Evolutionary conservation across 2,888 invertebrate species (phyloP).

Genomic region (Carterocephalus palaemon): DNA sequence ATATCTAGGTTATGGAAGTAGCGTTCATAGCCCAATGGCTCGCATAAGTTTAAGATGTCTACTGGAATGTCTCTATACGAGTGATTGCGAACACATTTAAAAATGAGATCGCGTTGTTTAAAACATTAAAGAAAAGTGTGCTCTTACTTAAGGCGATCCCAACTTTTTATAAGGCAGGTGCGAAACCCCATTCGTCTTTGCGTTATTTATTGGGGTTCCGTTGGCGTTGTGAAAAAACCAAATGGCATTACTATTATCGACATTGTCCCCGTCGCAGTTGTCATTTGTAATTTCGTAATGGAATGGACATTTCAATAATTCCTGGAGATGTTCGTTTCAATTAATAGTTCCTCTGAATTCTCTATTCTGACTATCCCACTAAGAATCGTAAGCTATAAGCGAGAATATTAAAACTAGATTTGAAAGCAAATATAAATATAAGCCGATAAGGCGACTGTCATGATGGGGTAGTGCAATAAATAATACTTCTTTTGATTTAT

Average conservation of each 20-base stretch:
- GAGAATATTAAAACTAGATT: too few relatives aligned
- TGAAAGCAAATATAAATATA: too few relatives aligned
- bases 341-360: conserved; percentile 22
- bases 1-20: too few relatives aligned
- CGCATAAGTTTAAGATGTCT: too few relatives aligned
- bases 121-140: conserved; percentile 39
- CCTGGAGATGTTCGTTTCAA: conserved; percentile 16
- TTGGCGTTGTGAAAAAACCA: conserved; percentile 47
- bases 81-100: conserved; percentile 14
- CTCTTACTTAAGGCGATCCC: conserved; percentile 50
- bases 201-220: conserved; percentile 51
- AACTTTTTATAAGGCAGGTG: conserved; percentile 66
- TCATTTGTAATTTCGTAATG: conserved; percentile 41
- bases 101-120: conserved; percentile 34
- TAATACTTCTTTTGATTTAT: too few relatives aligned
- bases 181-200: conserved; percentile 42
- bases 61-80: too few relatives aligned
- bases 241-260: conserved; percentile 64
- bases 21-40: too few relatives aligned
- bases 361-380: conserved; percentile 4
- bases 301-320: conserved; percentile 47
- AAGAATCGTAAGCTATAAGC: background rate
- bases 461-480: too few relatives aligned
- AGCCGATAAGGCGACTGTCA: too few relatives aligned
- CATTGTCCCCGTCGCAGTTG: conserved; percentile 47